A percentile compares a stretch with the other conserved stretches of the same genome.
phyloP scores from a whole-genome alignment of 1,140 invertebrate species.

The Anoplophora glabripennis region DNA sequence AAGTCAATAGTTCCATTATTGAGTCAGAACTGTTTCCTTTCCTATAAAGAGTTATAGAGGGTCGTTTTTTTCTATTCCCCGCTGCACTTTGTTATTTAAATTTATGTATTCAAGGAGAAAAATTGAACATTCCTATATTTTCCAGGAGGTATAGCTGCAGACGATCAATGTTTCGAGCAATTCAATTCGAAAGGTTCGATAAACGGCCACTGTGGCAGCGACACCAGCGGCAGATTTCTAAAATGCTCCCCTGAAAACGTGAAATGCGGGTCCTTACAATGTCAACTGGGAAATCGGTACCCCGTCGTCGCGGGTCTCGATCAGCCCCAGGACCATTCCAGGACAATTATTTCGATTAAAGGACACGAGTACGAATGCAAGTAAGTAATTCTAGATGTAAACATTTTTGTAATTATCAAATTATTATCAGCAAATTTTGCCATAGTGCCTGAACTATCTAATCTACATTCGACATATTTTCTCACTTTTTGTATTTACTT shows the following conservation, averaged over 20 bases:
- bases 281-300: conserved; percentile 76
- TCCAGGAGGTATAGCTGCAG: conserved; percentile 67
- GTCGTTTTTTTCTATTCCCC: no score
- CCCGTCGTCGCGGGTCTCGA: conserved; percentile 75
- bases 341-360: conserved; percentile 83
- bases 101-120: no score
- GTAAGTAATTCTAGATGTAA: conserved; percentile 56
- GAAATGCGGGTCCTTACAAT: conserved; percentile 85
- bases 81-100: no score
- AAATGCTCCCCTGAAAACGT: conserved; percentile 87
- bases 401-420: no score
- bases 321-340: conserved; percentile 66
- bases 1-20: no score
- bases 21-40: no score
- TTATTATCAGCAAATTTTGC: no score
- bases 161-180: conserved; percentile 85
- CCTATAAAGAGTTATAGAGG: no score
- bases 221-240: conserved; percentile 72
- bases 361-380: conserved; percentile 89
- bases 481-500: neutral
- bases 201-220: conserved; percentile 89
- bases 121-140: neutral
- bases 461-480: no score
- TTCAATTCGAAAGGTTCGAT: conserved; percentile 93
- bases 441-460: no score